Conservation (phyloP, 2,888 invertebrate genomes). For the Microplitis deprimator region DNA sequence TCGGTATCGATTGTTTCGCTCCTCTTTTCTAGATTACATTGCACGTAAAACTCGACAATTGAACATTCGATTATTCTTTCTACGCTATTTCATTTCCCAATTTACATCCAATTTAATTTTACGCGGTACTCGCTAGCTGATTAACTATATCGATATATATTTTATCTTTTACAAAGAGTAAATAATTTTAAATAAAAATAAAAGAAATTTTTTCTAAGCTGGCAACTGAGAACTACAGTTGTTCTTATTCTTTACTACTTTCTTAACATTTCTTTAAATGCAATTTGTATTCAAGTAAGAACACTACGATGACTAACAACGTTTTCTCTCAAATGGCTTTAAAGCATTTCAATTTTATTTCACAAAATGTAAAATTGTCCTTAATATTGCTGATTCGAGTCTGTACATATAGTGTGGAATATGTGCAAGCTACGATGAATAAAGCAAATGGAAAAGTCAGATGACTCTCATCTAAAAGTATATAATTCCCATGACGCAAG, state of each 20-base stretch:
- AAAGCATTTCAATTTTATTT: background rate
- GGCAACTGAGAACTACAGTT: background rate
- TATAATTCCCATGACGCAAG: background rate
- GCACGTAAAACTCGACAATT: conserved; percentile 33
- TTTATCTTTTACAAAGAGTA: background rate
- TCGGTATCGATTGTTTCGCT: conserved; percentile 41
- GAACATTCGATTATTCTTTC: conserved; percentile 26
- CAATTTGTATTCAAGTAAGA: conserved; percentile 6
- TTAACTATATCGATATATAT: background rate
- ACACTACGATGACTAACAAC: background rate
- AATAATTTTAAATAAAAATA: background rate
- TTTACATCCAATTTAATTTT: conserved; percentile 31
- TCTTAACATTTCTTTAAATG: conserved; percentile 6
- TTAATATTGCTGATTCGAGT: background rate
- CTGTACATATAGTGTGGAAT: background rate
- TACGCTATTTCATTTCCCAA: conserved; percentile 24
- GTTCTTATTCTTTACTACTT: background rate
- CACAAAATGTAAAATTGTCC: background rate
- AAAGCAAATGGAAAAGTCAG: background rate
- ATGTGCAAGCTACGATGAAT: background rate
- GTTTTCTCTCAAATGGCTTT: background rate
- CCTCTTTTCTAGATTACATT: conserved; percentile 39
- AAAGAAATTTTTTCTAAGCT: background rate
- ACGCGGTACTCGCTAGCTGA: background rate
- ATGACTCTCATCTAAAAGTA: background rate